A percentile compares a stretch with the other conserved stretches of the same genome.
Conservation (phyloP, 2,113 vertebrate genomes). For the Chascanopsetta lugubris region DNA sequence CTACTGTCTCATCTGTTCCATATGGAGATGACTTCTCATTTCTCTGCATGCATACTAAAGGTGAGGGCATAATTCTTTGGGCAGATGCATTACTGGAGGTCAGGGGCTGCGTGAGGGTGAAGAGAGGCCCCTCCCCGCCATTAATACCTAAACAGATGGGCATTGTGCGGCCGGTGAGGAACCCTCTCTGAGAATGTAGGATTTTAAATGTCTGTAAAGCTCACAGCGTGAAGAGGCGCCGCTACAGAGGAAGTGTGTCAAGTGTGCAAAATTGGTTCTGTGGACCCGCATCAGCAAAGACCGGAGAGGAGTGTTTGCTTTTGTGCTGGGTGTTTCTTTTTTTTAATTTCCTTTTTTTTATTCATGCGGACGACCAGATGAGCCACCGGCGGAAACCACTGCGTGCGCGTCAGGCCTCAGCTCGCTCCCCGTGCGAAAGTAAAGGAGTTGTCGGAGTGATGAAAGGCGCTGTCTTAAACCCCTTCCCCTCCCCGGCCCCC, state of each 20-base stretch:
- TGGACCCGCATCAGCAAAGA: slow-evolving; percentile 60
- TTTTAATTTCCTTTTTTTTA: too few species aligned
- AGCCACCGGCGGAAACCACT: slow-evolving; percentile 4
- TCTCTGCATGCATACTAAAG: slow-evolving; percentile 52
- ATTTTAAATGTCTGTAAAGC: slow-evolving; percentile 69
- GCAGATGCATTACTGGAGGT: slow-evolving; percentile 69
- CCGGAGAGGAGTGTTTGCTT: slow-evolving; percentile 54
- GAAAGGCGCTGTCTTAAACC: slow-evolving; percentile 14
- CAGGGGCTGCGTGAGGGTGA: slow-evolving; percentile 43
- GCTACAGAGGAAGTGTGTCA: slow-evolving; percentile 66
- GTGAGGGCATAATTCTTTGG: slow-evolving; percentile 47
- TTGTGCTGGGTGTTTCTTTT: slow-evolving; percentile 47
- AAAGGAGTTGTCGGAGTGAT: slow-evolving; percentile 7
- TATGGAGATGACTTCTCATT: slow-evolving; percentile 29
- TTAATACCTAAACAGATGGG: slow-evolving; percentile 74
- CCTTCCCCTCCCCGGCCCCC: neutral
- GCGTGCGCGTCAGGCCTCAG: slow-evolving; percentile 19
- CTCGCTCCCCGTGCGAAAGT: slow-evolving; percentile 17
- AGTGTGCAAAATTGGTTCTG: slow-evolving; percentile 65
- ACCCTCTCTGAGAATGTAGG: slow-evolving; percentile 73
- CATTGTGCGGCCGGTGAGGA: slow-evolving; percentile 68
- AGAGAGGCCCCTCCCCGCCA: slow-evolving; percentile 48
- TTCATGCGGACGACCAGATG: slow-evolving; percentile 31
- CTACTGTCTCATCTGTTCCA: slow-evolving; percentile 36
- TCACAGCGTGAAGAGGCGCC: slow-evolving; percentile 65